These are phyloP conservation scores for Acropora tenuis DNA, from an alignment of 64 coral and sea anemone species.

Conservation along the genomic window DNA sequence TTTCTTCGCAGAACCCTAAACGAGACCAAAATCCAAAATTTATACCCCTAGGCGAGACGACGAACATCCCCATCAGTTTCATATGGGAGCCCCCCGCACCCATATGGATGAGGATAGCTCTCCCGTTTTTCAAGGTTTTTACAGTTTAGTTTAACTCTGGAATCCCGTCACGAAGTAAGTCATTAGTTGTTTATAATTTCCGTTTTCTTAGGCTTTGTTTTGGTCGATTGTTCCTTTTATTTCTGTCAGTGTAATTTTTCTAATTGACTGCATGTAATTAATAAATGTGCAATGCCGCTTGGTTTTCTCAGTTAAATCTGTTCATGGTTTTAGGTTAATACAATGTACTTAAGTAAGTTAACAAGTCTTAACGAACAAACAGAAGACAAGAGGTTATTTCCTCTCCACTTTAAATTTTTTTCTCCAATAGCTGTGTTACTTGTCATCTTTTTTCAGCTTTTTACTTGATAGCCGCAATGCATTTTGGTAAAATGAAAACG, in stretches of 20 bases:
- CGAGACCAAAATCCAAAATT: no score
- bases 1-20: no score
- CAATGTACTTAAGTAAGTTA: slow-evolving; percentile 1
- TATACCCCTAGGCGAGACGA: no score
- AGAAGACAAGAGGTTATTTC: no score
- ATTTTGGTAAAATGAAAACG: slow-evolving; percentile 18
- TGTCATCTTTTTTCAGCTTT: slow-evolving; percentile 12
- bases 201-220: slow-evolving; percentile 18
- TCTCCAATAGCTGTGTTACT: slow-evolving; percentile 12
- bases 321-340: slow-evolving; percentile 14
- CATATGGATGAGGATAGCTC: neutral
- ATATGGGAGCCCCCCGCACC: no score
- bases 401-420: neutral
- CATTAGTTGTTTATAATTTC: slow-evolving; percentile 22
- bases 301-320: slow-evolving; percentile 17
- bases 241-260: slow-evolving; percentile 10
- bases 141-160: slow-evolving; percentile 3
- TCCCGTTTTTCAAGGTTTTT: no score
- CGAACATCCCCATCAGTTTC: no score
- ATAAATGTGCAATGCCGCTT: slow-evolving; percentile 5
- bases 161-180: slow-evolving; percentile 18
- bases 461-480: slow-evolving; percentile 4
- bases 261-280: slow-evolving; percentile 16
- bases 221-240: slow-evolving; percentile 11
- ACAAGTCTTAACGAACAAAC: neutral